Evolutionary conservation across 2,797 vertebrate genomes (phyloP).

Genomic region (Darevskia mixta): DNA sequence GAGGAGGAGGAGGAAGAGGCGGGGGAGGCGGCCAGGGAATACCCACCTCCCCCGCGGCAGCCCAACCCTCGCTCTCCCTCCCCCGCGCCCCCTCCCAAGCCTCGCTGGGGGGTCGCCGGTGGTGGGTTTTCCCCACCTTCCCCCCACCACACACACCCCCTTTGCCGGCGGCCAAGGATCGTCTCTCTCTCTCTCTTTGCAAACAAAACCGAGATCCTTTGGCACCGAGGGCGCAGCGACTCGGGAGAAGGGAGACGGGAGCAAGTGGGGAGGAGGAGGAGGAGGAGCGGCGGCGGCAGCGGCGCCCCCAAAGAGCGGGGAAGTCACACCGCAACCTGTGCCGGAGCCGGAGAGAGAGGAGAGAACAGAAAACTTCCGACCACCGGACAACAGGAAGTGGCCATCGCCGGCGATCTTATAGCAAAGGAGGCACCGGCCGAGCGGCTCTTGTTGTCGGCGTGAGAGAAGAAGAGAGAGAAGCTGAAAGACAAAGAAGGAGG

Average conservation of each 20-base stretch:
- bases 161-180: conserved; percentile 29
- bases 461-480: conserved; percentile 54
- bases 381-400: conserved; percentile 69
- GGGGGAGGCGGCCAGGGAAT: conserved; percentile 25
- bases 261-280: neutral
- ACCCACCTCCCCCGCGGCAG: conserved; percentile 18
- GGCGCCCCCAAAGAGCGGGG: conserved; percentile 45
- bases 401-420: conserved; percentile 36
- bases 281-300: conserved; percentile 19
- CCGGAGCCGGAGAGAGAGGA: conserved; percentile 30
- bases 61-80: conserved; percentile 15
- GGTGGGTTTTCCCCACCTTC: no score
- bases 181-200: conserved; percentile 21
- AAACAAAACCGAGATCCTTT: conserved; percentile 38
- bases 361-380: conserved; percentile 64
- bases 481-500: conserved; percentile 60
- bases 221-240: conserved; percentile 26
- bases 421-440: conserved; percentile 33
- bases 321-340: conserved; percentile 60
- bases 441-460: conserved; percentile 67
- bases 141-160: neutral
- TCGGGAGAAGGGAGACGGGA: conserved; percentile 4
- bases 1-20: conserved; percentile 2
- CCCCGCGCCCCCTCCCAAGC: conserved; percentile 24
- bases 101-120: conserved; percentile 47